These are phyloP conservation scores for Serrognathus titanus DNA, from an alignment of 2,888 invertebrate genomes.

Conservation along the genomic window DNA sequence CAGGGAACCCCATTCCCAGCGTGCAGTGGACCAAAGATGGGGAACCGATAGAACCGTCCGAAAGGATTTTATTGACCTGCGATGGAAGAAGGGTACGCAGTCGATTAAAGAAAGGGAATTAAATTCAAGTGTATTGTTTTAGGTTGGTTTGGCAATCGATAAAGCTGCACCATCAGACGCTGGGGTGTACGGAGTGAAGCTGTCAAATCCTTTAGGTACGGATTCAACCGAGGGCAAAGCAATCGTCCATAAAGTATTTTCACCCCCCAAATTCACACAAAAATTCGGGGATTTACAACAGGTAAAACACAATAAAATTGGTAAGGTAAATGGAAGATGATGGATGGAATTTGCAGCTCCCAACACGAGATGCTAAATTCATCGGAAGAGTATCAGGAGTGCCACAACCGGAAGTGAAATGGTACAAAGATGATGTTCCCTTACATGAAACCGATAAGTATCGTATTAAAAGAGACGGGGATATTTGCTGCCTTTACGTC, in stretches of 20 bases:
- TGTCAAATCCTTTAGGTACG: conserved; percentile 75
- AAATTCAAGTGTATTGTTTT: conserved; percentile 32
- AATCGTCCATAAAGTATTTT: conserved; percentile 74
- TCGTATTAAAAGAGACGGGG: conserved; percentile 73
- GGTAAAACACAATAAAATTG: conserved; percentile 38
- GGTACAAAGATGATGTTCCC: conserved; percentile 80
- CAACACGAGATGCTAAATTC: conserved; percentile 78
- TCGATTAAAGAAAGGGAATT: background rate
- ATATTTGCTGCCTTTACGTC: conserved; percentile 72
- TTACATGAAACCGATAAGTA: conserved; percentile 70
- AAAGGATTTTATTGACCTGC: conserved; percentile 70
- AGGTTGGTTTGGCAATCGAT: conserved; percentile 70
- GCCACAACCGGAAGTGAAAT: conserved; percentile 79
- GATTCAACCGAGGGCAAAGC: conserved; percentile 67
- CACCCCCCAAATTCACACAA: conserved; percentile 77
- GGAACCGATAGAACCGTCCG: conserved; percentile 60
- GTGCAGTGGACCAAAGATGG: conserved; percentile 80
- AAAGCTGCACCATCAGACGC: conserved; percentile 69
- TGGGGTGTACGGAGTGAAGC: conserved; percentile 72
- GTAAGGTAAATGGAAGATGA: background rate
- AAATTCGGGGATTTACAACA: conserved; percentile 67
- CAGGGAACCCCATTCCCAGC: conserved; percentile 80
- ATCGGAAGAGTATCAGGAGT: conserved; percentile 76
- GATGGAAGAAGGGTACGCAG: conserved; percentile 70
- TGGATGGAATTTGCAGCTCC: conserved; percentile 53